phyloP scores from a whole-genome alignment of 2,888 invertebrate genomes.

The Hydriomena furcata region DNA sequence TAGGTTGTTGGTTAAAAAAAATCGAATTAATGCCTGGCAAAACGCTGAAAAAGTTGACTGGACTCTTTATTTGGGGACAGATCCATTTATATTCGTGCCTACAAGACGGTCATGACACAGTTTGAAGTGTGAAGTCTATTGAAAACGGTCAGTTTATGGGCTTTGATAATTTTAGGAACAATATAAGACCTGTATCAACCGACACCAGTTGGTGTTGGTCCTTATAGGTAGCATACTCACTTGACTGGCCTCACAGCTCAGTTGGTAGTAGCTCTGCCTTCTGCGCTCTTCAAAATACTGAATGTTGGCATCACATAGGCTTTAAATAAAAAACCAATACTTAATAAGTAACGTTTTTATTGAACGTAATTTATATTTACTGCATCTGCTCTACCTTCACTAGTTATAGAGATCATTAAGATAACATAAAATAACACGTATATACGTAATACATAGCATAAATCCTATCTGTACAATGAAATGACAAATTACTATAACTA shows the following conservation, averaged over 20 bases:
- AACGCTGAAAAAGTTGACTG: conserved; percentile 58
- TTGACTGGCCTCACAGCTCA: no score
- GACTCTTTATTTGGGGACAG: conserved; percentile 50
- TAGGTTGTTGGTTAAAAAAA: conserved; percentile 41
- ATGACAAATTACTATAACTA: conserved; percentile 48
- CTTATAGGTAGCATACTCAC: no score
- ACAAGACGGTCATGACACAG: conserved; percentile 4
- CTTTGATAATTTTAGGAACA: no score
- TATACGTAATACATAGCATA: conserved; percentile 39
- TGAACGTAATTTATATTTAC: conserved; percentile 78
- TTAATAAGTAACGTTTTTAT: conserved; percentile 79
- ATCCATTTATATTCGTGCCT: conserved; percentile 1
- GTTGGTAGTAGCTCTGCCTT: no score
- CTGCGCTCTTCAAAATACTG: no score
- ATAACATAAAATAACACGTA: conserved; percentile 55
- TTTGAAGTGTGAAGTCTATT: no score
- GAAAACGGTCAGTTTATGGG: no score
- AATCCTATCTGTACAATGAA: conserved; percentile 56
- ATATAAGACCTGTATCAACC: no score
- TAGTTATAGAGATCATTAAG: conserved; percentile 58
- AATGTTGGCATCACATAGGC: no score
- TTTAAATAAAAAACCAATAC: conserved; percentile 42
- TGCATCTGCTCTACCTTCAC: conserved; percentile 68
- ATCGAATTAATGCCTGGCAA: conserved; percentile 69
- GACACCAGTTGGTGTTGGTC: no score